Conservation (phyloP, 2,888 invertebrate species). For the Odontothrips loti region DNA sequence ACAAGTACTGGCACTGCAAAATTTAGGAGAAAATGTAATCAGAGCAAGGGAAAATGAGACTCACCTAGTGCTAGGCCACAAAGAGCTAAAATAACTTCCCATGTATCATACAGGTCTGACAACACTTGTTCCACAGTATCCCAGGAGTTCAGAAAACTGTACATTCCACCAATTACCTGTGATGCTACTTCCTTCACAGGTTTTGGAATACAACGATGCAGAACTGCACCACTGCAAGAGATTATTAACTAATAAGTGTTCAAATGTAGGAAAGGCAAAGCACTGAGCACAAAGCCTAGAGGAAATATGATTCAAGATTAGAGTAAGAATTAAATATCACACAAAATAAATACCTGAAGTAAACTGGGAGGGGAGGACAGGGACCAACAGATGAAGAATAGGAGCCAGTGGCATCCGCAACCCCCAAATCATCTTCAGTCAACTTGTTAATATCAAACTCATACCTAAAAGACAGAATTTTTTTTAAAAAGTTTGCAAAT, state of each 20-base stretch:
- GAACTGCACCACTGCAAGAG: constrained; percentile 61
- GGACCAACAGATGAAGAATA: constrained; percentile 57
- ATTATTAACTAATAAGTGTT: constrained; percentile 1
- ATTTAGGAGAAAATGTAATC: constrained; percentile 24
- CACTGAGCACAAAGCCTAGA: background rate
- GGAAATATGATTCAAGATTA: background rate
- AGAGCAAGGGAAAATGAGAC: constrained; percentile 39
- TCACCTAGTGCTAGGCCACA: constrained; percentile 77
- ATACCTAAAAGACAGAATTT: constrained; percentile 46
- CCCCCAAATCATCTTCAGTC: constrained; percentile 36
- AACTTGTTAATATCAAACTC: constrained; percentile 54
- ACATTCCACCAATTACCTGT: constrained; percentile 65
- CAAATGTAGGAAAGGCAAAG: background rate
- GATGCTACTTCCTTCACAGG: constrained; percentile 61
- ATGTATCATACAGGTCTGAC: constrained; percentile 81
- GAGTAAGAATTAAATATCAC: background rate
- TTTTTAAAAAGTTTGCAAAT: background rate
- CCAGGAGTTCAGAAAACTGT: constrained; percentile 80
- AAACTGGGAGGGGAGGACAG: constrained; percentile 74
- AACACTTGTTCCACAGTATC: constrained; percentile 83
- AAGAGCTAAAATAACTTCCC: constrained; percentile 78
- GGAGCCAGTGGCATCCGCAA: constrained; percentile 36
- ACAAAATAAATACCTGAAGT: constrained; percentile 55
- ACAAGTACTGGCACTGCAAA: constrained; percentile 27
- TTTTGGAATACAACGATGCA: constrained; percentile 84